A percentile compares a stretch with the other conserved stretches of the same genome.
Evolutionary conservation across 1,140 invertebrate species (phyloP).

Genomic region (Aphidius gifuensis): DNA sequence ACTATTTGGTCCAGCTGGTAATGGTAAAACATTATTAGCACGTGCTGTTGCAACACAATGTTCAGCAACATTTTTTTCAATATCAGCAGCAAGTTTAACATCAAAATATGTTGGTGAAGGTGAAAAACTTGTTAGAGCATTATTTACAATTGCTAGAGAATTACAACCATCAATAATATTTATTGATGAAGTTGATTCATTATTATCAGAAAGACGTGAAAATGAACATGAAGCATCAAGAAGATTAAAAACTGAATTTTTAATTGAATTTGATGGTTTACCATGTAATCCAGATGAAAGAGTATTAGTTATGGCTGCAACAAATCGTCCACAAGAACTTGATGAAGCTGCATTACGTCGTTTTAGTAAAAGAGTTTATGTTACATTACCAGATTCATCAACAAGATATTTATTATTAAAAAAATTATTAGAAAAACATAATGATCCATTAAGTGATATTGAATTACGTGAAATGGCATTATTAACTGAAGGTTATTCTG

Average conservation of each 20-base stretch:
- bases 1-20: constrained; percentile 93
- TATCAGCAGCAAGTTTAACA: constrained; percentile 95
- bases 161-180: constrained; percentile 93
- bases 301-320: constrained; percentile 95
- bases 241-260: constrained; percentile 97
- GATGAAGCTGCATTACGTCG: constrained; percentile 89
- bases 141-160: constrained; percentile 92
- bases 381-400: constrained; percentile 79
- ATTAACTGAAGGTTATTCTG: constrained; percentile 90
- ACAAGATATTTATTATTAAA: constrained; percentile 76
- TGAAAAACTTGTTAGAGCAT: constrained; percentile 92
- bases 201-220: constrained; percentile 85
- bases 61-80: constrained; percentile 94
- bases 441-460: constrained; percentile 66
- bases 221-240: constrained; percentile 92
- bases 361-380: constrained; percentile 94
- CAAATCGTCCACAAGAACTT: constrained; percentile 92
- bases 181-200: constrained; percentile 95
- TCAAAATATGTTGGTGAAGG: constrained; percentile 98
- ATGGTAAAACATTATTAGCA: constrained; percentile 88
- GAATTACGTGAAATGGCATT: constrained; percentile 72
- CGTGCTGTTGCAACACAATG: constrained; percentile 89
- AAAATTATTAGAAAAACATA: constrained; percentile 76
- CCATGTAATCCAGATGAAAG: constrained; percentile 81
- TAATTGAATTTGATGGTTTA: constrained; percentile 93